Evolutionary conservation across 1,140 invertebrate species (phyloP).

Genomic region (Sinonovacula constricta): DNA sequence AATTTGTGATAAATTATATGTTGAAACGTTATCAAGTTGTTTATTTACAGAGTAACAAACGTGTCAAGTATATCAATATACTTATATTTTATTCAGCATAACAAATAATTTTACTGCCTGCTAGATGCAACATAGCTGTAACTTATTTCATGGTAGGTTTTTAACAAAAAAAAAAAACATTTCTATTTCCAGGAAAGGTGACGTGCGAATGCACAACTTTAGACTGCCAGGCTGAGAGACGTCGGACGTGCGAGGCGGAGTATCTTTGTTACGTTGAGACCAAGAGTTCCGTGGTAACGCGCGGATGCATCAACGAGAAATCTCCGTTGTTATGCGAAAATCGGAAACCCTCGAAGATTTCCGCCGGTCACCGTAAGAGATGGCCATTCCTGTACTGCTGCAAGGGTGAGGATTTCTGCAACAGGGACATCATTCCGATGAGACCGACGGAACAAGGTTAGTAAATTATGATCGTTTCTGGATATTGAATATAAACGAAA

Average conservation of each 20-base stretch:
- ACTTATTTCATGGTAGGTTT: no score
- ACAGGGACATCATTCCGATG: slow-evolving; percentile 46
- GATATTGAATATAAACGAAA: no score
- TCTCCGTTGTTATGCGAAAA: slow-evolving; percentile 72
- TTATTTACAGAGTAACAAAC: no score
- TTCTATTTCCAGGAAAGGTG: slow-evolving; percentile 56
- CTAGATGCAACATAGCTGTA: no score
- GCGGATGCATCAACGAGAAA: slow-evolving; percentile 66
- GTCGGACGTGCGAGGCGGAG: slow-evolving; percentile 59
- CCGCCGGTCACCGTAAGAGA: slow-evolving; percentile 31
- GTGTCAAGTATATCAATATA: no score
- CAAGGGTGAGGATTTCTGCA: slow-evolving; percentile 66
- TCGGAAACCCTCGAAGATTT: slow-evolving; percentile 59
- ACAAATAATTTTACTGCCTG: no score
- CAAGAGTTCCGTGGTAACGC: slow-evolving; percentile 55
- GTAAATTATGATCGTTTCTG: no score
- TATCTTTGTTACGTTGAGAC: slow-evolving; percentile 68
- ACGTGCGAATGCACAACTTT: slow-evolving; percentile 68
- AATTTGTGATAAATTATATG: no score
- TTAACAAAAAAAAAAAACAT: no score
- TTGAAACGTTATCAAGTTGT: no score
- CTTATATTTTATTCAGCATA: no score
- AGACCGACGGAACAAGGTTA: slow-evolving; percentile 9
- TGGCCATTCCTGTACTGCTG: slow-evolving; percentile 72
- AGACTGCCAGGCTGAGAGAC: slow-evolving; percentile 62